A percentile compares a stretch with the other conserved stretches of the same genome.
Evolutionary conservation across 2,888 invertebrate species (phyloP).

Genomic region (Drosophila hamatofila): DNA sequence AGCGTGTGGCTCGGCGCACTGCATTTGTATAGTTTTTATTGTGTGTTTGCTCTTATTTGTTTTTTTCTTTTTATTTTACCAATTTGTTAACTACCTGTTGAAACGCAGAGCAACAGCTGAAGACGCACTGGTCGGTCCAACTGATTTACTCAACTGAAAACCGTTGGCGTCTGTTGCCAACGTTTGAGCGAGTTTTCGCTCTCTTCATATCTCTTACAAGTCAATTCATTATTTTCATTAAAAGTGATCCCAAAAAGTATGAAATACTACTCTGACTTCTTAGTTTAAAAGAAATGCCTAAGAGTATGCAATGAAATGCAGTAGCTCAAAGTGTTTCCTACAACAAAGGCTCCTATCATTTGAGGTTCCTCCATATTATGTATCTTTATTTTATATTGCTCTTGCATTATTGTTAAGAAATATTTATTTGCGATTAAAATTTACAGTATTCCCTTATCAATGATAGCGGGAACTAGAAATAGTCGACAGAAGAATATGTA

Average conservation of each 20-base stretch:
- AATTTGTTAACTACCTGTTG: conserved; percentile 48
- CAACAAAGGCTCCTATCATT: neutral
- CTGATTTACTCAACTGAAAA: conserved; percentile 28
- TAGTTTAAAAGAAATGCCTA: neutral
- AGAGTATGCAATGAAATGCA: neutral
- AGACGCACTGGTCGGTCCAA: conserved; percentile 38
- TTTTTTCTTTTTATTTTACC: conserved; percentile 13
- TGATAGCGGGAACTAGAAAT: neutral
- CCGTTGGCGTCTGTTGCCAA: conserved; percentile 38
- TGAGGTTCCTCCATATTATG: neutral
- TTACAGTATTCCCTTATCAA: conserved; percentile 3
- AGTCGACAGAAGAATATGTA: neutral
- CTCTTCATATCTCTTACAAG: conserved; percentile 7
- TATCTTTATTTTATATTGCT: neutral
- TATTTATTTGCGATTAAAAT: conserved; percentile 7
- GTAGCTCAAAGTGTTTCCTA: neutral
- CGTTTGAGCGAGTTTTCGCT: conserved; percentile 15
- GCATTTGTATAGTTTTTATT: conserved; percentile 12
- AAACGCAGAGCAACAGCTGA: conserved; percentile 23
- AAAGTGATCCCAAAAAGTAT: conserved; percentile 15
- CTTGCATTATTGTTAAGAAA: neutral
- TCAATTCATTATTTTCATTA: neutral
- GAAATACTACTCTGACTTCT: neutral
- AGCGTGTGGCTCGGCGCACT: neutral
- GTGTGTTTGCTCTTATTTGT: conserved; percentile 13